Conservation (phyloP, 2,797 vertebrate species). For the Chelmon rostratus region DNA sequence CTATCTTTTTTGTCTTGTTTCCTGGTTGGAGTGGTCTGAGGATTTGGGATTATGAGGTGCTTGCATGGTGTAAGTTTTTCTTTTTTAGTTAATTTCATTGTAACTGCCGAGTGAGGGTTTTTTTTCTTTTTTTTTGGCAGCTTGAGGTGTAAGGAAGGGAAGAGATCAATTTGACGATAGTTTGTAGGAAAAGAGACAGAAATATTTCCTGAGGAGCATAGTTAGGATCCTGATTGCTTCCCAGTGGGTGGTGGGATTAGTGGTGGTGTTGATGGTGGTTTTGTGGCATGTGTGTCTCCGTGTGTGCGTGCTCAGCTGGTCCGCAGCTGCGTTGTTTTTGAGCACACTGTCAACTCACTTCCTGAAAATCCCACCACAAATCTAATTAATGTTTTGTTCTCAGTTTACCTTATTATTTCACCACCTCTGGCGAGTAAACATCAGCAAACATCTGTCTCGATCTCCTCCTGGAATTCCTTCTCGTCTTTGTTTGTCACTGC, state of each 20-base stretch:
- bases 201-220: conserved; percentile 10
- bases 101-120: neutral
- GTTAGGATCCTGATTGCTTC: conserved; percentile 27
- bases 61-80: neutral
- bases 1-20: neutral
- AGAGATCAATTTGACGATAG: neutral
- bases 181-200: neutral
- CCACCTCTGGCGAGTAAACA: conserved; percentile 43
- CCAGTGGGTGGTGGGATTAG: conserved; percentile 51
- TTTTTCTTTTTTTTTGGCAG: conserved; percentile 9
- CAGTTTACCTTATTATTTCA: conserved; percentile 42
- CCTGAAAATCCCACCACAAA: conserved; percentile 45
- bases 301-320: conserved; percentile 67
- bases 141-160: neutral
- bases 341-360: conserved; percentile 54
- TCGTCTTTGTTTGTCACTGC: neutral
- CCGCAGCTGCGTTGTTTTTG: conserved; percentile 69
- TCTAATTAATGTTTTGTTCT: conserved; percentile 48
- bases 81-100: neutral
- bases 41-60: neutral
- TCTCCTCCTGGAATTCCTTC: neutral
- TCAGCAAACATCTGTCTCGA: conserved; percentile 36
- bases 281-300: conserved; percentile 17
- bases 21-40: neutral
- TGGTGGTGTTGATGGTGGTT: conserved; percentile 11